Percentiles rank a stretch among this genome's conserved stretches.
Evolutionary conservation across 2,797 vertebrate species (phyloP).

Genomic region (Esox lucius): DNA sequence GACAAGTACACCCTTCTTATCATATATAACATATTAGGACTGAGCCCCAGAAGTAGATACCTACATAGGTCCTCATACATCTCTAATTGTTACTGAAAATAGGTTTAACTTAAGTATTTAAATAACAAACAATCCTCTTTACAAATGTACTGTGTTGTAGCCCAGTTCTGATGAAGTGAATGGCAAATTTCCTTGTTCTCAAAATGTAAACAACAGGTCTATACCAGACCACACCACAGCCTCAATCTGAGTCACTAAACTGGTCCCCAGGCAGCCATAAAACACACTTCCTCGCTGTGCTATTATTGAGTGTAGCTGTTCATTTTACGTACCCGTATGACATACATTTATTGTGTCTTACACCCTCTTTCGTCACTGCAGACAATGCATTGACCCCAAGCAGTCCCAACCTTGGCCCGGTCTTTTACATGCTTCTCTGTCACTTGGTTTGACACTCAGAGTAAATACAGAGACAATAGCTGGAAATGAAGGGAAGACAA

Average conservation of each 20-base stretch:
- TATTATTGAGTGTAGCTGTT: conserved; percentile 14
- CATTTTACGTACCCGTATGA: conserved; percentile 9
- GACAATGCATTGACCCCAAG: conserved; percentile 4
- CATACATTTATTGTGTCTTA: conserved; percentile 14
- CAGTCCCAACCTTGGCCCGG: conserved; percentile 7
- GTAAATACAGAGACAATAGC: conserved; percentile 21
- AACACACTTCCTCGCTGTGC: conserved; percentile 45
- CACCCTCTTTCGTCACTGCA: conserved; percentile 11
- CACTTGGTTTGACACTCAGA: conserved; percentile 15
- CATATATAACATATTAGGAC: no score
- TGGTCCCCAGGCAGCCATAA: conserved; percentile 28
- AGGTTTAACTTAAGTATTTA: not conserved
- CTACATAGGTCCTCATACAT: no score
- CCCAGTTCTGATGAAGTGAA: not conserved
- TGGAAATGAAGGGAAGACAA: conserved; percentile 22
- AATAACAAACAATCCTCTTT: conserved; percentile 1
- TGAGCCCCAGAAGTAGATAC: no score
- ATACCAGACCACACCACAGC: conserved; percentile 33
- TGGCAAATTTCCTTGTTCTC: conserved; percentile 40
- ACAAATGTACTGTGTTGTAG: not conserved
- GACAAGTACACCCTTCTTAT: no score
- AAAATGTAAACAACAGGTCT: conserved; percentile 54
- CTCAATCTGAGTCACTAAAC: not conserved
- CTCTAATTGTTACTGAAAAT: no score
- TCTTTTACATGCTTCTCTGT: not conserved